Conservation (phyloP, 35 echinoderm and acorn worm genomes). For the Diadema setosum region DNA sequence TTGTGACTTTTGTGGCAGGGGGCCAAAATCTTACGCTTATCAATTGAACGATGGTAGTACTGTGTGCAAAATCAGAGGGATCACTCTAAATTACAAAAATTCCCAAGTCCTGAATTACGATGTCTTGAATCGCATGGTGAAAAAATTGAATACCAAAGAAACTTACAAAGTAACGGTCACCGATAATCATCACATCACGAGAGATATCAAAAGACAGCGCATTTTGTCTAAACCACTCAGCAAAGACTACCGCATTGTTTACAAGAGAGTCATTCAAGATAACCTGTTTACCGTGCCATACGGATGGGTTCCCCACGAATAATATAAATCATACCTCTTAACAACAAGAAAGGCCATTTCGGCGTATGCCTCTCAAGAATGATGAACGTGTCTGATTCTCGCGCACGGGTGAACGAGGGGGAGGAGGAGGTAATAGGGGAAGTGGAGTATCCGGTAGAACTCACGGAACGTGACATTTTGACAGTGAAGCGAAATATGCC, state of each 20-base stretch:
- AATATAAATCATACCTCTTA: too few relatives aligned
- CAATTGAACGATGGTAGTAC: constrained; percentile 31
- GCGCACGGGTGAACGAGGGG: too few relatives aligned
- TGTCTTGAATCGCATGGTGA: constrained; percentile 46
- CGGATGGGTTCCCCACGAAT: too few relatives aligned
- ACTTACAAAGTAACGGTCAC: background rate
- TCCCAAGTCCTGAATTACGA: constrained; percentile 35
- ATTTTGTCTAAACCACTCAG: constrained; percentile 19
- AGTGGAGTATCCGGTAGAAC: too few relatives aligned
- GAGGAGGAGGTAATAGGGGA: too few relatives aligned
- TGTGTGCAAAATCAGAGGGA: constrained; percentile 47
- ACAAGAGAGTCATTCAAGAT: constrained; percentile 44
- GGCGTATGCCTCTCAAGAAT: too few relatives aligned
- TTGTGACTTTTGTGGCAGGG: constrained; percentile 31
- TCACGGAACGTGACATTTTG: too few relatives aligned
- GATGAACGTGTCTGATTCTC: too few relatives aligned
- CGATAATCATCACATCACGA: constrained; percentile 44
- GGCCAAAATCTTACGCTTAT: constrained; percentile 67
- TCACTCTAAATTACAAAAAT: constrained; percentile 64
- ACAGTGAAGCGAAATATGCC: too few relatives aligned
- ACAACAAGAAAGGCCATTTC: too few relatives aligned
- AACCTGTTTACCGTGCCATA: constrained; percentile 59
- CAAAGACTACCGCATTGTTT: constrained; percentile 73
- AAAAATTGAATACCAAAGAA: background rate
- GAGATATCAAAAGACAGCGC: constrained; percentile 47